A percentile compares a stretch with the other conserved stretches of the same genome.
Evolutionary conservation across 1,140 invertebrate genomes (phyloP).

Genomic region (Homalodisca vitripennis): DNA sequence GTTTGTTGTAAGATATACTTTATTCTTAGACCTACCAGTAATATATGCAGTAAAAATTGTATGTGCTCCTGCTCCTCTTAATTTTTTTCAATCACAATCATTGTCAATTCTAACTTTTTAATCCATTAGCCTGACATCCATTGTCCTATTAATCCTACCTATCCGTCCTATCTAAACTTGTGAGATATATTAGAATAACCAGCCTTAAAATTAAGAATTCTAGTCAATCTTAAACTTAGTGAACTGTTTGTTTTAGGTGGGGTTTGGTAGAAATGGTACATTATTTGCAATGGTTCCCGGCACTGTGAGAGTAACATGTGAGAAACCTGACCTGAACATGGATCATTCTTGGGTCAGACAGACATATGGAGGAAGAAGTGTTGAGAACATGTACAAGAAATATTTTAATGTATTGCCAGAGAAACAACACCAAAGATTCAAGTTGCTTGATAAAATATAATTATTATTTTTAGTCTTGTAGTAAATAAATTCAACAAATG

Average conservation of each 20-base stretch:
- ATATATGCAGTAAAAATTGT: too few relatives aligned
- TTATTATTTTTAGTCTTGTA: not conserved
- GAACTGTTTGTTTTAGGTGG: not conserved
- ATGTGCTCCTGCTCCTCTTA: not conserved
- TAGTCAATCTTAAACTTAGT: not conserved
- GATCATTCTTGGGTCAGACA: not conserved
- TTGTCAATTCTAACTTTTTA: not conserved
- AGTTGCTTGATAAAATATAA: constrained; percentile 9
- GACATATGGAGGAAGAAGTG: not conserved
- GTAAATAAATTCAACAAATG: too few relatives aligned
- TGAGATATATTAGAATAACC: not conserved
- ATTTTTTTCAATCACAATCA: not conserved
- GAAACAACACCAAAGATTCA: constrained; percentile 5
- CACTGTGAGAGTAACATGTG: not conserved
- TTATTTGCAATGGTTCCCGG: constrained; percentile 1
- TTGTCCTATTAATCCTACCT: not conserved
- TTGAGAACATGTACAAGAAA: not conserved
- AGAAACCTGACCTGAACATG: constrained; percentile 1
- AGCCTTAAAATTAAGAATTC: not conserved
- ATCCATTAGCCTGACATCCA: not conserved
- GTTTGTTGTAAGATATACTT: too few relatives aligned
- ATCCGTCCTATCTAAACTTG: not conserved
- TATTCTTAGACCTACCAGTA: too few relatives aligned
- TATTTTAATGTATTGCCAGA: constrained; percentile 14
- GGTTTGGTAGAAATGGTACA: constrained; percentile 7